Base-by-base conservation (phyloP, 2,113 vertebrate genomes). In the Emydura subglobosa region DNA sequence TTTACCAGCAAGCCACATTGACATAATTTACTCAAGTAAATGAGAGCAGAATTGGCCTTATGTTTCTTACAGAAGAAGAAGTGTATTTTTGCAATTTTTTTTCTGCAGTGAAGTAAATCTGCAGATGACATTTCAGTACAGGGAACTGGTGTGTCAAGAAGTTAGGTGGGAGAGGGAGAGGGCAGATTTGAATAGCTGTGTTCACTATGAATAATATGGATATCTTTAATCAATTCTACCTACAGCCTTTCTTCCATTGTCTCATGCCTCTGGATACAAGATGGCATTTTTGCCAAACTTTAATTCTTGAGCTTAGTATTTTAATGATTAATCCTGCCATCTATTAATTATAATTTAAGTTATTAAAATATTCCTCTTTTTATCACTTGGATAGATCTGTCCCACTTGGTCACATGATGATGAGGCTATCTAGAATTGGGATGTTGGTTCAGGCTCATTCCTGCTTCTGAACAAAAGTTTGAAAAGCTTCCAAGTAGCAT, bases 311-410 rank as follows among this genome's bases (percentile, higher is more conserved):
- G n/a, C 21, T 44, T 10, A 83, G 17, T 91, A 34, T n/a, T 17
- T 86, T 93, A 82, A 79, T 79, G 19, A 82, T 59, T 42, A 82
- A 55, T 74, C 44, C 42, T 10, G n/a, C 85, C 51, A 72, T 47
- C 91, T 51, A n/a, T 76, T 57, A 76, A 84, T 87, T 55, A 51
- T 65, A 82, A 55, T 55, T 85, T 49, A 88, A 86, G 7, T 57
- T 68, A 68, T 31, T 1, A 78, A 80, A 94, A 57, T 78, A 39
- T 42, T 68, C 7, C 10, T 6, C 5, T 44, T 11, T 14, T 92
- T 93, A 93, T 82, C 19, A n/a, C 39, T 86, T 89, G 10, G 42
- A 7, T 47, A 10, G 19, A 76, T 49, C n/a, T 59, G 55, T 19
- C 72, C 4, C 6, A 81, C 42, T 92, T 22, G 34, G 50, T n/a